Evolutionary conservation across 1,140 invertebrate species (phyloP).

Genomic region (Drosophila pachea): DNA sequence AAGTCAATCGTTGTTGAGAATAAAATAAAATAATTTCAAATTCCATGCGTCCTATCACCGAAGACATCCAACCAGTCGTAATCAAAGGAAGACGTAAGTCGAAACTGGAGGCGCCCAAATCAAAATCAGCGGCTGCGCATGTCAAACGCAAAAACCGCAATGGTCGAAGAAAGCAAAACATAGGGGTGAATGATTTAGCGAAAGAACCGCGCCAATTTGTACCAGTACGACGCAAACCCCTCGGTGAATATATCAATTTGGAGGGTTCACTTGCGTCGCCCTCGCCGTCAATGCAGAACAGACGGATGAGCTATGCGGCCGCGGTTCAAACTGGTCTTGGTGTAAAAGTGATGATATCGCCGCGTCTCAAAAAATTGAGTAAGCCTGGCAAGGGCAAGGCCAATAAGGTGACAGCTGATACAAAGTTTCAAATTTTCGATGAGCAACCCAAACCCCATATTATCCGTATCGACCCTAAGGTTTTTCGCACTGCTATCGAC

Average conservation of each 20-base stretch:
- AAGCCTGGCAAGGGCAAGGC: constrained; percentile 18
- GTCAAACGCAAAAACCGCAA: constrained; percentile 42
- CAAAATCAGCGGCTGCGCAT: constrained; percentile 37
- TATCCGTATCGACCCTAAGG: constrained; percentile 33
- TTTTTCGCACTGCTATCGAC: constrained; percentile 5
- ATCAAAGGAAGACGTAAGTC: constrained; percentile 35
- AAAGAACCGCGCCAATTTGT: constrained; percentile 41
- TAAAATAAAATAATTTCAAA: constrained; percentile 23
- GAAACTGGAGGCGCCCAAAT: constrained; percentile 46
- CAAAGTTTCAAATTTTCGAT: constrained; percentile 42
- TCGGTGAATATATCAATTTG: constrained; percentile 49
- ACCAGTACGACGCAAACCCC: constrained; percentile 50
- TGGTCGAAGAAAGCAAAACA: constrained; percentile 15
- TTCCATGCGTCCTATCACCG: constrained; percentile 41
- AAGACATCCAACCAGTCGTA: constrained; percentile 39
- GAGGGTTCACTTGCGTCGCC: constrained; percentile 9
- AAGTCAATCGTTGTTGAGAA: constrained; percentile 9
- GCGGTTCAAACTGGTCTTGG: constrained; percentile 37
- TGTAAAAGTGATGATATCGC: constrained; percentile 48
- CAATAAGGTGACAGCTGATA: constrained; percentile 26
- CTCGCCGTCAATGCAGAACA: constrained; percentile 11
- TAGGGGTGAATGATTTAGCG: not conserved
- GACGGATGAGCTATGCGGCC: constrained; percentile 51
- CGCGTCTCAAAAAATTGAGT: constrained; percentile 37
- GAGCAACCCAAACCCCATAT: constrained; percentile 51